Base-by-base conservation (phyloP, 2,113 vertebrate species). In the Capreolus pygargus region DNA sequence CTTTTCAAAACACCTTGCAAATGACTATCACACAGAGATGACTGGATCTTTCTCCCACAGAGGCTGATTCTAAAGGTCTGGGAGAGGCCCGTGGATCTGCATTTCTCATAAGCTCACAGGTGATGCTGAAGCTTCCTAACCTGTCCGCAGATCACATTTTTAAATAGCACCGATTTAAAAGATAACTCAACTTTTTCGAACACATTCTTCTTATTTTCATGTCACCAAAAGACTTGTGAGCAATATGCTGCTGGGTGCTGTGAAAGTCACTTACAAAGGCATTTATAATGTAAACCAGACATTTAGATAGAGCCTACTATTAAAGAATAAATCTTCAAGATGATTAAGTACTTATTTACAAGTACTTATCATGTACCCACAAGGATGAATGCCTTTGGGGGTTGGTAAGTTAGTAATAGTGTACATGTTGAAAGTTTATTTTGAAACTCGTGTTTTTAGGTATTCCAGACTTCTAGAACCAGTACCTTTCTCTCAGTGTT, bases 211-310 rank as follows among this genome's bases (percentile, higher is more conserved):
- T 91, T 91, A 43, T 36, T 92, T 97, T 94, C 21, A 7, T 83
- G 50, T 89, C 95, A 88, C 95, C 43, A 83, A 61, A 95, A 91
- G 76, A 93, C 47, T 47, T 88, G 55, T 10, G 33, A 78, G 91
- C 74, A 36, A 12, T 61, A 23, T 25, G 5, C 50, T 70, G 36
- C 23, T 58, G 19, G 16, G 67, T 90, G 21, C 64, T 82, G 5
- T n/a, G 79, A n/a, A 64, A 95, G 81, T 90, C 70, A 95, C 92
- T 92, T 90, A 45, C 28, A 61, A 86, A 97, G 47, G 55, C 85
- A 39, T 90, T 87, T 92, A 50, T 94, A 91, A 97, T 95, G 21
- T 27, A 88, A 94, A 97, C 47, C 79, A 97, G 91, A 96, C 85
- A 95, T 52, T 84, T 70, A 58, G 27, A 87, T 76, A 91, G 86